These are phyloP conservation scores for Motacilla tschutschensis DNA, from an alignment of 2,113 vertebrate species.

Conservation along the genomic window DNA sequence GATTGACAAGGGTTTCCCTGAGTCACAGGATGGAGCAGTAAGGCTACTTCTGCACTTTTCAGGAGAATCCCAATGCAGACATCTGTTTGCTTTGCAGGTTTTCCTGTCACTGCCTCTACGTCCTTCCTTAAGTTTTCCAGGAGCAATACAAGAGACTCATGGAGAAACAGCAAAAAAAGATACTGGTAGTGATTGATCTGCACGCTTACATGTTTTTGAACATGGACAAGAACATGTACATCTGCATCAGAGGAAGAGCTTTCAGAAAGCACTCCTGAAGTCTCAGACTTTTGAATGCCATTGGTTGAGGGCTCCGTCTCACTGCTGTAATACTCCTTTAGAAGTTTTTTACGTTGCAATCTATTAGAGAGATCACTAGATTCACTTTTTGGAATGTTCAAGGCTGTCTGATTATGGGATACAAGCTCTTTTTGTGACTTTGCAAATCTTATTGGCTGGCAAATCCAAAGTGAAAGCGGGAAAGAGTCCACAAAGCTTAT, in stretches of 20 bases:
- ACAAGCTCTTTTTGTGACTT: slow-evolving; percentile 79
- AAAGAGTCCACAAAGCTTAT: slow-evolving; percentile 93
- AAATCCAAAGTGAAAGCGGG: slow-evolving; percentile 91
- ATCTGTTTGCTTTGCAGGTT: slow-evolving; percentile 70
- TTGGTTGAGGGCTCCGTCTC: slow-evolving; percentile 68
- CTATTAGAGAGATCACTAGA: slow-evolving; percentile 82
- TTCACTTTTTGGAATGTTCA: slow-evolving; percentile 78
- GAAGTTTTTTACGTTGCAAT: slow-evolving; percentile 85
- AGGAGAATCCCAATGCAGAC: slow-evolving; percentile 87
- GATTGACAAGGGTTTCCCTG: slow-evolving; percentile 63
- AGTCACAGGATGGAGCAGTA: slow-evolving; percentile 86
- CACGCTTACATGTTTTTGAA: slow-evolving; percentile 88
- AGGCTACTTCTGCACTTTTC: slow-evolving; percentile 89
- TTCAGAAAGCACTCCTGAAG: slow-evolving; percentile 52
- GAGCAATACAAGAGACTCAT: slow-evolving; percentile 87
- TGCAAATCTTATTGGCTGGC: slow-evolving; percentile 83
- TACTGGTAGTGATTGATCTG: slow-evolving; percentile 96
- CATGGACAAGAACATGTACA: slow-evolving; percentile 85
- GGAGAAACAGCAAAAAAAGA: slow-evolving; percentile 88
- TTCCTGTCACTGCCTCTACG: slow-evolving; percentile 82
- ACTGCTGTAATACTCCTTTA: slow-evolving; percentile 90
- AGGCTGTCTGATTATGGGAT: background rate
- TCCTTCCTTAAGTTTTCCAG: slow-evolving; percentile 89
- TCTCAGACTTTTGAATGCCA: slow-evolving; percentile 76
- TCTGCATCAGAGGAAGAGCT: slow-evolving; percentile 74